These are phyloP conservation scores for Agriotes lineatus DNA, from an alignment of 2,888 invertebrate genomes.

Conservation along the genomic window DNA sequence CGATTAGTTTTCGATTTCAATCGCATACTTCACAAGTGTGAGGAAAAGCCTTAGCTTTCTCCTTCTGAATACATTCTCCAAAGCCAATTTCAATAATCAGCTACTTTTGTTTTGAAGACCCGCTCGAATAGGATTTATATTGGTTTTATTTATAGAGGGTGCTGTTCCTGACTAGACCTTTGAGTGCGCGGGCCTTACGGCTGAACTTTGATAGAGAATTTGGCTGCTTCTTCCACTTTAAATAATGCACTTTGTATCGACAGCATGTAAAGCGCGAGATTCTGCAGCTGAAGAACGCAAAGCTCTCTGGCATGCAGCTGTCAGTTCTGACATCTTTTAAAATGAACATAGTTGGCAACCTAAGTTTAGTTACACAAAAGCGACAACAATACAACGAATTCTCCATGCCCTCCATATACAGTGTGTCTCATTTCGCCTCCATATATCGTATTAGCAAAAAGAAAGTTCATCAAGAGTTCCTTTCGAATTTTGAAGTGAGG, in stretches of 20 bases:
- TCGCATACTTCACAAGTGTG: conserved; percentile 42
- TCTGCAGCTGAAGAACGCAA: no score
- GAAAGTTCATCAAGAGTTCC: no score
- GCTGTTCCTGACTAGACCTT: conserved; percentile 29
- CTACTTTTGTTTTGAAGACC: conserved; percentile 41
- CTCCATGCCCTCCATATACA: no score
- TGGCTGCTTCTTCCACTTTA: conserved; percentile 13
- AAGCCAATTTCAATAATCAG: conserved; percentile 45
- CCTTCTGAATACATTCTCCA: conserved; percentile 32
- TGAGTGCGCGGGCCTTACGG: conserved; percentile 16
- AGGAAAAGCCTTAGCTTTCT: conserved; percentile 38
- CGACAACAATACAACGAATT: no score
- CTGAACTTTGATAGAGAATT: conserved; percentile 13
- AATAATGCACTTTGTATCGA: conserved; percentile 9
- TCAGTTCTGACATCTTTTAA: no score
- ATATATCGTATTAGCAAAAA: no score
- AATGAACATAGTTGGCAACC: no score
- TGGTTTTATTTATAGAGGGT: conserved; percentile 40
- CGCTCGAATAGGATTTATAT: conserved; percentile 39
- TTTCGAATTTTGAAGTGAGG: no score
- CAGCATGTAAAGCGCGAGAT: no score
- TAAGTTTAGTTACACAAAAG: no score
- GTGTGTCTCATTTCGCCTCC: no score
- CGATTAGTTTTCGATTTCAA: conserved; percentile 45
- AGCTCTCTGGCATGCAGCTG: no score